A percentile compares a stretch with the other conserved stretches of the same genome.
These are phyloP conservation scores for Erebia epiphron DNA, from an alignment of 2,888 invertebrate genomes.

Conservation along the genomic window DNA sequence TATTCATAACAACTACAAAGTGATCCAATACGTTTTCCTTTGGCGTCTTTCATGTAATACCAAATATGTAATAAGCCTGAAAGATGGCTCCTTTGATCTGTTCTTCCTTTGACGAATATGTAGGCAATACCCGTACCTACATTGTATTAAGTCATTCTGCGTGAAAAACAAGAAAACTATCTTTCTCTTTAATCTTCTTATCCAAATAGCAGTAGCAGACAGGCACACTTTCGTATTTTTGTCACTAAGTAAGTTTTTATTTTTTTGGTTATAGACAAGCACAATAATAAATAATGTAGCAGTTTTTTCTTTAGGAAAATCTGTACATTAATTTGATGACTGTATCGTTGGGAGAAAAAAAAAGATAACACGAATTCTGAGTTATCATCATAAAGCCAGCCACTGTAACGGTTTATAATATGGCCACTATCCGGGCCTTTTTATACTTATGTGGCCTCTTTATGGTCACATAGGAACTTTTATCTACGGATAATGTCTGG, in stretches of 20 bases:
- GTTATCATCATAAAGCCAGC: conserved; percentile 38
- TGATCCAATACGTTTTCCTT: background rate
- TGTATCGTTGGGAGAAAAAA: background rate
- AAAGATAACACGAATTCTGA: conserved; percentile 25
- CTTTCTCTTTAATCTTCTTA: too few species aligned
- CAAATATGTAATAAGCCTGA: conserved; percentile 10
- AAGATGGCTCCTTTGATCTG: conserved; percentile 9
- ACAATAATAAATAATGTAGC: too few species aligned
- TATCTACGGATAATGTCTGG: conserved; percentile 38
- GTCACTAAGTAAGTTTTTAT: too few species aligned
- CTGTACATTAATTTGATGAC: background rate
- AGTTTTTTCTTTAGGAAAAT: too few species aligned
- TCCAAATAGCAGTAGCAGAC: too few species aligned
- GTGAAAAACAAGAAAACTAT: too few species aligned
- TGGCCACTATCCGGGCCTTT: conserved; percentile 36
- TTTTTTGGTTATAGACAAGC: too few species aligned
- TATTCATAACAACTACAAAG: background rate
- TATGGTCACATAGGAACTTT: conserved; percentile 40
- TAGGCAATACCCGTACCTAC: background rate
- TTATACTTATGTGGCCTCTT: conserved; percentile 40
- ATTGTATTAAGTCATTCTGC: background rate
- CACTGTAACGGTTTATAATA: conserved; percentile 37
- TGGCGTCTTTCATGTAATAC: conserved; percentile 3
- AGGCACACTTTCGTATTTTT: too few species aligned
- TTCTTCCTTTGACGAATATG: conserved; percentile 2